These are phyloP conservation scores for Megalopta genalis DNA, from an alignment of 1,140 invertebrate genomes.

Conservation along the genomic window DNA sequence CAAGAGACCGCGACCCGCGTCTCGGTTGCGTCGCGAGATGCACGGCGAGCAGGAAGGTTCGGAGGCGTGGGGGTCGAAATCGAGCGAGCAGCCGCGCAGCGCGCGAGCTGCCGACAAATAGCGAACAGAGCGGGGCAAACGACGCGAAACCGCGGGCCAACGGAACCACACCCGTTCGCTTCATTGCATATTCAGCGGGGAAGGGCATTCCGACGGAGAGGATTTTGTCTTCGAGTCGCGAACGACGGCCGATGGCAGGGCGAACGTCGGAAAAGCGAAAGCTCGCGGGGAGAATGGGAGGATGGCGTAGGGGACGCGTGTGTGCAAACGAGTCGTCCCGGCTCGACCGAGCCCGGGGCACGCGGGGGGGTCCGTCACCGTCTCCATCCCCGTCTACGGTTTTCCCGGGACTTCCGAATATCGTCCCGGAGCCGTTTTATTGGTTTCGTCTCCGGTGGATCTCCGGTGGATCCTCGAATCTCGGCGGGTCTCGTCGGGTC, in stretches of 20 bases:
- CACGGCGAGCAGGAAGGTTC: too few relatives aligned
- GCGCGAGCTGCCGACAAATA: too few relatives aligned
- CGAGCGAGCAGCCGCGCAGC: too few relatives aligned
- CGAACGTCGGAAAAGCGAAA: slow-evolving; percentile 21
- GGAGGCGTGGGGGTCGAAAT: too few relatives aligned
- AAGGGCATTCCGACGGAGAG: slow-evolving; percentile 51
- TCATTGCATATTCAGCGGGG: slow-evolving; percentile 78
- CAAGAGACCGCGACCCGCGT: not conserved
- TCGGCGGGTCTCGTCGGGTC: not conserved
- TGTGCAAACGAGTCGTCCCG: slow-evolving; percentile 5
- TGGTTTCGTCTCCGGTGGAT: slow-evolving; percentile 68
- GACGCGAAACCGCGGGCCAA: slow-evolving; percentile 31
- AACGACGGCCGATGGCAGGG: not conserved
- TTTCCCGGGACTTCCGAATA: slow-evolving; percentile 57
- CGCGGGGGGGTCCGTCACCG: slow-evolving; percentile 44
- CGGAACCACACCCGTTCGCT: slow-evolving; percentile 62
- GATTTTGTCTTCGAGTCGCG: slow-evolving; percentile 69
- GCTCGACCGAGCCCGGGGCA: slow-evolving; percentile 18
- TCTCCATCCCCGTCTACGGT: slow-evolving; percentile 8
- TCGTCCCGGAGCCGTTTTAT: slow-evolving; percentile 69
- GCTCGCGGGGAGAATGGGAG: not conserved
- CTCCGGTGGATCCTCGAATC: slow-evolving; percentile 34
- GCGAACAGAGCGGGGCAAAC: too few relatives aligned
- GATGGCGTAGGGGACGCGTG: slow-evolving; percentile 28
- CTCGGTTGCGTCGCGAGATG: too few relatives aligned